Conservation (phyloP, 2,797 vertebrate genomes). For the Myotis pilosus region DNA sequence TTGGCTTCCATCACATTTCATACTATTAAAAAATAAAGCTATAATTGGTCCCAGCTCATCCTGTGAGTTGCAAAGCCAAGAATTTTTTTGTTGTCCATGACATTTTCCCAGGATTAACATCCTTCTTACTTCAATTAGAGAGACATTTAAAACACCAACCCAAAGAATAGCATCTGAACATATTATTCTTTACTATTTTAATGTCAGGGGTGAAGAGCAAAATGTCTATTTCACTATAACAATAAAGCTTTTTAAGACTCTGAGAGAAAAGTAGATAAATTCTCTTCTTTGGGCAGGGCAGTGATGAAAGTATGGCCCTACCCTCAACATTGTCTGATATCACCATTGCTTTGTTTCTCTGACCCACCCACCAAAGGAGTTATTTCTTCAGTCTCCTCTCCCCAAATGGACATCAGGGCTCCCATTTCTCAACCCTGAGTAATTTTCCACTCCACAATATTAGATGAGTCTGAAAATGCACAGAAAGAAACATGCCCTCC, state of each 20-base stretch:
- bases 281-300: background rate
- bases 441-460: background rate
- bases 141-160: conserved; percentile 45
- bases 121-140: conserved; percentile 44
- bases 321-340: background rate
- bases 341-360: background rate
- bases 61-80: conserved; percentile 30
- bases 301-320: background rate
- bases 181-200: conserved; percentile 37
- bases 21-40: background rate
- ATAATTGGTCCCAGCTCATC: conserved; percentile 36
- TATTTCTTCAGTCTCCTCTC: background rate
- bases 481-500: background rate
- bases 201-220: background rate
- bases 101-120: conserved; percentile 43
- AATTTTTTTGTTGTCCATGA: background rate
- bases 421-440: background rate
- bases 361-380: background rate
- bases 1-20: background rate
- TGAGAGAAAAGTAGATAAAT: background rate
- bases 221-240: background rate
- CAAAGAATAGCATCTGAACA: background rate
- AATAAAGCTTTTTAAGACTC: background rate
- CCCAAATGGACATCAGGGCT: background rate
- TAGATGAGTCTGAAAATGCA: background rate